Evolutionary conservation across 2,113 vertebrate genomes (phyloP).

Genomic region (Tupaia tana): DNA sequence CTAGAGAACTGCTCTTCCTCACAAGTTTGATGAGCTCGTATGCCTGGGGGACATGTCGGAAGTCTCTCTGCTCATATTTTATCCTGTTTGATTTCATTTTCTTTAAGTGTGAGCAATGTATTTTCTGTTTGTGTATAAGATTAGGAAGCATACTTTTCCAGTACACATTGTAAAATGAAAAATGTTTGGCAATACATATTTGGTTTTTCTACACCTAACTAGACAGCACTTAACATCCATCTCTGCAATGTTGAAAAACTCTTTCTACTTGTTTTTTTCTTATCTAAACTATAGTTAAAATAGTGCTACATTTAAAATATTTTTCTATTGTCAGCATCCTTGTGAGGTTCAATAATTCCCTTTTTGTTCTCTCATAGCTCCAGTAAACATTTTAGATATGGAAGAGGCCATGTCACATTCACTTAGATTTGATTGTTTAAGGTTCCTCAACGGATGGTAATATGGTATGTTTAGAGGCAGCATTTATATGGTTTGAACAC

Average conservation of each 20-base stretch:
- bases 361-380: neutral
- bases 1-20: conserved; percentile 56
- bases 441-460: conserved; percentile 37
- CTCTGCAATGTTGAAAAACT: neutral
- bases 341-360: conserved; percentile 18
- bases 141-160: conserved; percentile 57
- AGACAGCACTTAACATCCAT: neutral
- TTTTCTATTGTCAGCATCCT: neutral
- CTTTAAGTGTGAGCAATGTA: conserved; percentile 44
- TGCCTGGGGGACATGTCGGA: conserved; percentile 41
- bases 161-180: conserved; percentile 38
- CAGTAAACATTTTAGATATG: neutral
- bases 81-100: conserved; percentile 68
- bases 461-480: conserved; percentile 42
- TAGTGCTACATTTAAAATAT: conserved; percentile 22
- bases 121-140: conserved; percentile 65
- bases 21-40: conserved; percentile 44
- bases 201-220: conserved; percentile 39
- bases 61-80: conserved; percentile 62
- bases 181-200: conserved; percentile 9
- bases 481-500: conserved; percentile 46
- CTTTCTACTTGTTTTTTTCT: neutral
- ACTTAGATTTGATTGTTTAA: conserved; percentile 51
- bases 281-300: conserved; percentile 40
- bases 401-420: conserved; percentile 36